Base-by-base conservation (phyloP, 2,888 invertebrate genomes). In the Agrilus mali region DNA sequence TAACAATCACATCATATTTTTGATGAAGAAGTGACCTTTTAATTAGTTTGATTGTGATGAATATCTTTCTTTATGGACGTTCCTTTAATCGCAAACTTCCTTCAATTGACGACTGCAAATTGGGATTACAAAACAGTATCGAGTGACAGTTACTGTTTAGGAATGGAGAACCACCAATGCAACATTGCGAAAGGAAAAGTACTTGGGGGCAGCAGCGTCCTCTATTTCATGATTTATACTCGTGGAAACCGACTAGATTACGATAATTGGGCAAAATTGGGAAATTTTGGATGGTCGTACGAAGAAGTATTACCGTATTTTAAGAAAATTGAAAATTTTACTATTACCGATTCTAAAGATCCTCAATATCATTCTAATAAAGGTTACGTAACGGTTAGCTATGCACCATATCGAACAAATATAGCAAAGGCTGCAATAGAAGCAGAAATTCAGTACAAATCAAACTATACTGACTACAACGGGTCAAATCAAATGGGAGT, bases 151-250 rank as follows among this genome's bases (percentile, higher is more conserved):
- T 81, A 79, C 51, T 86, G 86, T 56, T 70, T 80, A 16, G 86
- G 85, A 6, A 80, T 86, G 71, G 77, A 79, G 50, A 78, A 83
- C 51, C 73, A 74, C 50, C 78, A 79, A 47, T 86, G 86, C 60
- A 78, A 82, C 53, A 86, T 80, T 80, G 86, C 87, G 0, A 69
- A 83, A 47, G 66, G 66, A 5, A 65, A 65, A 55, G 63, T 64
- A 0, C 70, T 92, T 2, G 92, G 90, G 0, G 93, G 93, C 0
- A 86, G 86, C 4, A 86, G 86, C 34, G 87, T 89, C 1, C 69
- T 92, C 1, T 92, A 92, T 60, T 87, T 87, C 33, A 92, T 93
- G 92, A 75, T 92, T 1, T 93, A 94, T 64, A 82, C 92, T 36
- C 72, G 94, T 46, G 94, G 94, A 1, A 92, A 92, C 64, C 74